These are phyloP conservation scores for Alethe diademata DNA, from an alignment of 2,113 vertebrate species.

Conservation along the genomic window DNA sequence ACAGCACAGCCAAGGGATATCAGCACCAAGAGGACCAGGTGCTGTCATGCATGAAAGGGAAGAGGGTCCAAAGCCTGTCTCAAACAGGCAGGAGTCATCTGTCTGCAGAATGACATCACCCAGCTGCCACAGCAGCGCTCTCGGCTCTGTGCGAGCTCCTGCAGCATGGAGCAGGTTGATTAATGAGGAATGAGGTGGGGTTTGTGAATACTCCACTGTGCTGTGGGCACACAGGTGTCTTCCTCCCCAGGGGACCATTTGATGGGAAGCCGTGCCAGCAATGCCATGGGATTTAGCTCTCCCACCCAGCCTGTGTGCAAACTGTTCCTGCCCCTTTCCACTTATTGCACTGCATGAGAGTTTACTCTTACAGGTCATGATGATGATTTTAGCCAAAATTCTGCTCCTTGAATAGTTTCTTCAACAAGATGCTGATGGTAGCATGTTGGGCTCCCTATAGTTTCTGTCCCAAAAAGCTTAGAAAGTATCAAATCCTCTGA, in stretches of 20 bases:
- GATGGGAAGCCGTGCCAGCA: neutral
- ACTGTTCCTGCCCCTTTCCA: neutral
- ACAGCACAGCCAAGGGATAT: neutral
- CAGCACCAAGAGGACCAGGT: neutral
- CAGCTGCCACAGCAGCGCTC: neutral
- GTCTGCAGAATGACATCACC: neutral
- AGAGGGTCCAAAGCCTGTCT: neutral
- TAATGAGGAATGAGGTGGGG: neutral
- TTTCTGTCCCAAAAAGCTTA: neutral
- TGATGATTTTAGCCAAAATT: neutral
- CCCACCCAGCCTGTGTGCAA: neutral
- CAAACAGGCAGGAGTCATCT: neutral
- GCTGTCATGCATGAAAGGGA: rapidly evolving
- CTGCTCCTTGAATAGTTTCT: neutral
- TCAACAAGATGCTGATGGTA: neutral
- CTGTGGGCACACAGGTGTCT: neutral
- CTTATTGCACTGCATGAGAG: neutral
- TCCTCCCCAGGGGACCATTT: rapidly evolving
- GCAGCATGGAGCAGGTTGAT: neutral
- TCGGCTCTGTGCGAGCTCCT: neutral
- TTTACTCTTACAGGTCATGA: neutral
- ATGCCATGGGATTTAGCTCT: neutral
- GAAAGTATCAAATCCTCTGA: neutral
- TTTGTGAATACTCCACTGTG: neutral
- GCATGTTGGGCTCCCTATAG: rapidly evolving